These are phyloP conservation scores for Siphlonurus alternatus DNA, from an alignment of 2,888 invertebrate genomes.

Conservation along the genomic window DNA sequence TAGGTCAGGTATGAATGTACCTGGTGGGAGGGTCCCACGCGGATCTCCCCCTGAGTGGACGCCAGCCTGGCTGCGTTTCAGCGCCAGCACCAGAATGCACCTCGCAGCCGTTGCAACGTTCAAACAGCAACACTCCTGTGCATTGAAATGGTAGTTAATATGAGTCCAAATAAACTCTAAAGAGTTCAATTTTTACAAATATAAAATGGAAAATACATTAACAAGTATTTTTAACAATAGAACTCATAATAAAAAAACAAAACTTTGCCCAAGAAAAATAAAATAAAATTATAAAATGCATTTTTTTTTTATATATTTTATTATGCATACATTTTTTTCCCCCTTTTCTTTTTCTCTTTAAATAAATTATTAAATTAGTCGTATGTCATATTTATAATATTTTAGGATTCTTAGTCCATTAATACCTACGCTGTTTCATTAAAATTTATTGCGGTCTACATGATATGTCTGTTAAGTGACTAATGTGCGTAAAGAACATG, in stretches of 20 bases:
- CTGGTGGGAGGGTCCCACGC: conserved; percentile 40
- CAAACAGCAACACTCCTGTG: neutral
- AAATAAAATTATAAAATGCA: neutral
- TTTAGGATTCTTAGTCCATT: neutral
- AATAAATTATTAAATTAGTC: neutral
- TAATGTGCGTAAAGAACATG: neutral
- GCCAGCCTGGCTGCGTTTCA: conserved; percentile 26
- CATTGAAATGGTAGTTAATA: no score
- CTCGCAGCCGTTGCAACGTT: conserved; percentile 1
- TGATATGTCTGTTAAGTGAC: neutral
- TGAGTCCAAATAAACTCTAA: no score
- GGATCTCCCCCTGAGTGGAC: conserved; percentile 38
- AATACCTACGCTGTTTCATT: neutral
- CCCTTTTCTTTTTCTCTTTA: neutral
- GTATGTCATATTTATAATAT: neutral
- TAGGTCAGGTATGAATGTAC: conserved; percentile 20
- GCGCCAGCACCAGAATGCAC: neutral
- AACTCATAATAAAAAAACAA: neutral
- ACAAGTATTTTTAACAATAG: no score
- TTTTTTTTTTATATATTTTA: neutral
- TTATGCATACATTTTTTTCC: neutral
- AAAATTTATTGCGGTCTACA: neutral
- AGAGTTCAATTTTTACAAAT: no score
- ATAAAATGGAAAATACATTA: neutral
- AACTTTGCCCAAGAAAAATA: neutral